phyloP scores from a whole-genome alignment of 2,888 invertebrate genomes.

The Teleogryllus oceanicus region DNA sequence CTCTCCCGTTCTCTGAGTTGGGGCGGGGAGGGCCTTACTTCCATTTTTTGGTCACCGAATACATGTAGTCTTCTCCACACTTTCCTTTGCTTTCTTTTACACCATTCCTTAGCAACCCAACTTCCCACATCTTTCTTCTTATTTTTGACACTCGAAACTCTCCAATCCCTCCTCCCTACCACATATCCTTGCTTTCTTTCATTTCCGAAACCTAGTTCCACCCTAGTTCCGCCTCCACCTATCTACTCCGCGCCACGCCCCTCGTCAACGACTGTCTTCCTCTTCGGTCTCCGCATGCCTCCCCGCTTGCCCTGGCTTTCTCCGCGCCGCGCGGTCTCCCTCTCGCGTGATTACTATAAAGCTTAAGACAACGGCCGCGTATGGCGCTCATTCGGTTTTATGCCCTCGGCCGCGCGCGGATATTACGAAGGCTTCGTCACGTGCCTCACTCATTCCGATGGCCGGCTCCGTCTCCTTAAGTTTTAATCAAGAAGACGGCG shows the following conservation, averaged over 20 bases:
- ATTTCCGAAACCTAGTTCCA: not conserved
- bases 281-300: not conserved
- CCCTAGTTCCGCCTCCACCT: not conserved
- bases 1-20: too few relatives aligned
- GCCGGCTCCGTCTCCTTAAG: not conserved
- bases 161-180: too few relatives aligned
- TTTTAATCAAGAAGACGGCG: not conserved
- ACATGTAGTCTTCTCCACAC: too few relatives aligned
- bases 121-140: too few relatives aligned
- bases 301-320: not conserved
- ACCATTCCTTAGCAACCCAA: too few relatives aligned
- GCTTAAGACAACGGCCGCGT: constrained; percentile 7
- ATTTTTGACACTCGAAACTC: too few relatives aligned
- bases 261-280: not conserved
- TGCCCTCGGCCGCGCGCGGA: not conserved
- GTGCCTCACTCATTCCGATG: constrained; percentile 7
- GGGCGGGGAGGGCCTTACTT: too few relatives aligned
- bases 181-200: too few relatives aligned
- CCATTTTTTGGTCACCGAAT: too few relatives aligned
- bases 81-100: too few relatives aligned
- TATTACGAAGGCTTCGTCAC: constrained; percentile 1
- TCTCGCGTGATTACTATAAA: not conserved
- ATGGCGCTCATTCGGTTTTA: not conserved
- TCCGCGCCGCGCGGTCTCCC: not conserved
- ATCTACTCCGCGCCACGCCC: not conserved